Base-by-base conservation (phyloP, 2,888 invertebrate species). In the Eueremaeus valkanovi region DNA sequence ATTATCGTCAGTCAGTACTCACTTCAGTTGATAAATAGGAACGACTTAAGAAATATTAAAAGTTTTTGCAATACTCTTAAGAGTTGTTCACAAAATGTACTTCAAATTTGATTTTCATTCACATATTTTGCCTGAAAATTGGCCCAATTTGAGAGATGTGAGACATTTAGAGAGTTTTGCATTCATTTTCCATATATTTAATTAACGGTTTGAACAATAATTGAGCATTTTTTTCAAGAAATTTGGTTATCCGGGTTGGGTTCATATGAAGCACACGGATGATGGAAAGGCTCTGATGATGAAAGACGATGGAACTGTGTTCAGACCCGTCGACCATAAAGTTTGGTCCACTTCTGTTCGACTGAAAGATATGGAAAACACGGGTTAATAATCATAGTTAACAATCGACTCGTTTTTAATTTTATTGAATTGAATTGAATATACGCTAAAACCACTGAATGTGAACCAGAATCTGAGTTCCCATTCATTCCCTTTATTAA, bases 161-260 rank as follows among this genome's bases (percentile, higher is more conserved):
- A 75, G 79, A 3, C 11, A 40, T 78, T 29, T 29, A n/a, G 24
- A 49, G 16, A 66, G 29, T 24, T 16, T 31, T 27, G 21, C 42
- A 51, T 29, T 13, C 24, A 40, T n/a, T 68, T 1, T 33, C 29
- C 16, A 73, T n/a, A 73, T 16, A 21, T 8, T 21, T 40, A 36
- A 29, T 61, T 42, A 29, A 73, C 73, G 27, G 0, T 72, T 74
- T 31, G 8, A 21, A n/a, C n/a, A n/a, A n/a, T n/a, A n/a, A n/a
- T n/a, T n/a, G n/a, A 36, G n/a, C 8, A 45, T 0, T 33, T 31
- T 21, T 21, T 27, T 78, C 13, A 75, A 84, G 85, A 80, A 84
- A 49, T 87, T 86, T 80, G 87, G 87, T 0, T 87, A 87, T 79
- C 84, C 84, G 0, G 87, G 86, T 21, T 87, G 85, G 83, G 81